phyloP scores from a whole-genome alignment of 1,140 invertebrate species.

The Mizuhopecten yessoensis region DNA sequence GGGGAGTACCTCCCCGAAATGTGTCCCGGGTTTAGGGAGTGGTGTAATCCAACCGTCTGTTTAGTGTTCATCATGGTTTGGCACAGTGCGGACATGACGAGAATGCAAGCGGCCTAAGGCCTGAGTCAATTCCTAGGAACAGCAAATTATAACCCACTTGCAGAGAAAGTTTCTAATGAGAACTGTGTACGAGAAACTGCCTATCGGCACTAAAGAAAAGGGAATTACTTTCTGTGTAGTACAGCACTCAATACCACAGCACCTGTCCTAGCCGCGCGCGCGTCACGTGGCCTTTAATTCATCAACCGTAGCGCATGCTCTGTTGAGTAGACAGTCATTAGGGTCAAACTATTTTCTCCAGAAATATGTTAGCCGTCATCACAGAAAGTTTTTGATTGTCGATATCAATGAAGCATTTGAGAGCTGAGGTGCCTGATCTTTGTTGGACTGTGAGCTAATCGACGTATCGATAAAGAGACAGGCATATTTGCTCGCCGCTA shows the following conservation, averaged over 20 bases:
- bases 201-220: conserved; percentile 58
- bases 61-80: conserved; percentile 62
- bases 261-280: conserved; percentile 59
- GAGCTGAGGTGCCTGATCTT: conserved; percentile 12
- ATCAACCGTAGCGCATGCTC: conserved; percentile 66
- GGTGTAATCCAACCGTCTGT: conserved; percentile 66
- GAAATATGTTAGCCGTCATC: conserved; percentile 33
- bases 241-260: conserved; percentile 57
- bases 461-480: neutral
- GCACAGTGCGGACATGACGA: conserved; percentile 54
- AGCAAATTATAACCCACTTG: conserved; percentile 46
- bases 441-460: neutral
- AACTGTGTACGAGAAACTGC: conserved; percentile 42
- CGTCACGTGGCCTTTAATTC: conserved; percentile 64
- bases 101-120: conserved; percentile 56
- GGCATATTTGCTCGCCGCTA: neutral
- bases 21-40: conserved; percentile 71
- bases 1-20: conserved; percentile 75
- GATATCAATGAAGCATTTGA: conserved; percentile 19
- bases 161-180: conserved; percentile 24
- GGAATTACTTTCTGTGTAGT: conserved; percentile 60
- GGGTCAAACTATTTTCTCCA: conserved; percentile 8
- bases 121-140: conserved; percentile 24
- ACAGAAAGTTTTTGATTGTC: conserved; percentile 34
- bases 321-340: conserved; percentile 52